Conservation (phyloP, 2,113 vertebrate genomes). For the Hydropotes inermis region DNA sequence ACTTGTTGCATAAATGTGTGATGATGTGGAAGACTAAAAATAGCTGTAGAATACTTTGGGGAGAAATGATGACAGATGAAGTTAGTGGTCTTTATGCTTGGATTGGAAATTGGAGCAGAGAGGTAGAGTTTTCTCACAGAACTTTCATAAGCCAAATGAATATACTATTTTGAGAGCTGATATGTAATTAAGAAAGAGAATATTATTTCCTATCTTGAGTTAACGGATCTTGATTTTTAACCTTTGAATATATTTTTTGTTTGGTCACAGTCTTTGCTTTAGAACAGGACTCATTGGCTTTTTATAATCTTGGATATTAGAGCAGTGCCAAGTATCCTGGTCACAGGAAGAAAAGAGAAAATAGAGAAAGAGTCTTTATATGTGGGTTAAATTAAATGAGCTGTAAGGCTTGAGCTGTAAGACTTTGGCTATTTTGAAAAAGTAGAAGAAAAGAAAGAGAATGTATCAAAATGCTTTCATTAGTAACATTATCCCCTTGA, state of each 20-base stretch:
- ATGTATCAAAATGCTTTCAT: neutral
- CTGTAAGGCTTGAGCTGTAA: neutral
- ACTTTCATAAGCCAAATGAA: neutral
- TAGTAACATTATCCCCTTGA: neutral
- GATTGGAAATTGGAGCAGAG: neutral
- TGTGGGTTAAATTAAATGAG: neutral
- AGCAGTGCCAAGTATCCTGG: neutral
- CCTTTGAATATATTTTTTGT: neutral
- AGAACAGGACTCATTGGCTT: neutral
- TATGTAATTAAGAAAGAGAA: neutral
- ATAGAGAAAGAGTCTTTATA: neutral
- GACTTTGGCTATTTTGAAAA: neutral
- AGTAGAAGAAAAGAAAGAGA: neutral
- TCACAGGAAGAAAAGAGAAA: neutral
- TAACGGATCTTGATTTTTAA: neutral
- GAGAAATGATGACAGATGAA: neutral
- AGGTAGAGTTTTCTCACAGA: neutral
- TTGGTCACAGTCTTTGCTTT: slow-evolving; percentile 21
- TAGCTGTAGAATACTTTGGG: neutral
- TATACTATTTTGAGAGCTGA: neutral
- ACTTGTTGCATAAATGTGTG: neutral
- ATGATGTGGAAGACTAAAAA: neutral
- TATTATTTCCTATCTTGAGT: neutral
- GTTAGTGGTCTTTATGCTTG: neutral
- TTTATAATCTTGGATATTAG: neutral